phyloP scores from a whole-genome alignment of 2,113 vertebrate genomes.

The Chascanopsetta lugubris region DNA sequence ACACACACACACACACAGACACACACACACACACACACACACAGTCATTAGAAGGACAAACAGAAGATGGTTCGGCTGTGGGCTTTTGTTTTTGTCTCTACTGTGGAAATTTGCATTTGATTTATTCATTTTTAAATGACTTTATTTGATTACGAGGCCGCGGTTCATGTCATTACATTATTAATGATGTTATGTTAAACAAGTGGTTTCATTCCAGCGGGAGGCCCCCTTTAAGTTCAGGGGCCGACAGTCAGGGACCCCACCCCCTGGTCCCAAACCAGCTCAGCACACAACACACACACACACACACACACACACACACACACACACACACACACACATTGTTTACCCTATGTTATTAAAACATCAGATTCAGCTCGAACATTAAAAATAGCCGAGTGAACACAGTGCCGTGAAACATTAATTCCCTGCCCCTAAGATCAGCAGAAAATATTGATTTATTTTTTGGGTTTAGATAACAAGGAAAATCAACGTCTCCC shows the following conservation, averaged over 20 bases:
- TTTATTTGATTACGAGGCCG: slow-evolving; percentile 4
- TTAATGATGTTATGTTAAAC: slow-evolving; percentile 27
- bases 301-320: slow-evolving; percentile 1
- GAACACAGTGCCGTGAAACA: slow-evolving; percentile 1
- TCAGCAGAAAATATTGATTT: slow-evolving; percentile 28
- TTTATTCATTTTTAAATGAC: slow-evolving; percentile 12
- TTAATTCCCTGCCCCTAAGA: slow-evolving; percentile 11
- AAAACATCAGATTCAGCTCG: neutral
- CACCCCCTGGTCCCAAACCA: slow-evolving; percentile 1
- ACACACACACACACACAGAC: too few relatives aligned
- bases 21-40: too few relatives aligned
- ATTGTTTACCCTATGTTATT: slow-evolving; percentile 4
- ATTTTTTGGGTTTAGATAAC: slow-evolving; percentile 11
- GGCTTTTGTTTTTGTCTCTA: too few relatives aligned
- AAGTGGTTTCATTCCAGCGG: neutral
- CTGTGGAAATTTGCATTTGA: too few relatives aligned
- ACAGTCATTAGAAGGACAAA: slow-evolving; percentile 26
- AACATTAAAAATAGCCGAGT: neutral
- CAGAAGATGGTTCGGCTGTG: slow-evolving; percentile 11
- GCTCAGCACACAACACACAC: neutral
- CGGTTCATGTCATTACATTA: slow-evolving; percentile 12
- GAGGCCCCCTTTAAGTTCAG: slow-evolving; percentile 18
- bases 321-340: too few relatives aligned
- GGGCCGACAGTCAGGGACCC: neutral
- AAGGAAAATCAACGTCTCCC: neutral